Conservation (phyloP, 2,888 invertebrate genomes). For the Sminthurinus aureus region DNA sequence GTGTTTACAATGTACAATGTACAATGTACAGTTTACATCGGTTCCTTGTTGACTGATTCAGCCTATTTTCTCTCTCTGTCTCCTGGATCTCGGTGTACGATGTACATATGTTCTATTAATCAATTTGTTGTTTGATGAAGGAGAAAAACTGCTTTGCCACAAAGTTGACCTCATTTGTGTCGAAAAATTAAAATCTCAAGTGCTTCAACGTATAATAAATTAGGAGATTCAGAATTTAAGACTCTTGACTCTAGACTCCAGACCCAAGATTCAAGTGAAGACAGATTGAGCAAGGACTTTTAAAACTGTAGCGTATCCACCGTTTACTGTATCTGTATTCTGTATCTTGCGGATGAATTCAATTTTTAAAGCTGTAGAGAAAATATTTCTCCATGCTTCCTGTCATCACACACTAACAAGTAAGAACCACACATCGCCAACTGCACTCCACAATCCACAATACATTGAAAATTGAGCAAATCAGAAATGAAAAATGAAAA, state of each 20-base stretch:
- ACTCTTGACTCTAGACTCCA: too few species aligned
- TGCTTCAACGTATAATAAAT: background rate
- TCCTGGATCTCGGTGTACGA: background rate
- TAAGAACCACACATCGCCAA: background rate
- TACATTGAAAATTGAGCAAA: slow-evolving; percentile 7
- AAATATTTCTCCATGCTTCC: too few species aligned
- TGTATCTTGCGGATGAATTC: too few species aligned
- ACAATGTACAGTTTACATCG: too few species aligned
- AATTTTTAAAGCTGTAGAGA: too few species aligned
- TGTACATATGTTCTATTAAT: background rate
- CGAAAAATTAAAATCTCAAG: background rate
- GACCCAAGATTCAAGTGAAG: background rate
- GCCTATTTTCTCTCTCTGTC: background rate
- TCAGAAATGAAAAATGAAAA: background rate
- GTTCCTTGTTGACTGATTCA: too few species aligned
- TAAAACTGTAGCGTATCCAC: too few species aligned
- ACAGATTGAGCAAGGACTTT: background rate
- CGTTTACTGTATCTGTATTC: too few species aligned
- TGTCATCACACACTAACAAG: background rate
- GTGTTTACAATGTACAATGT: too few species aligned
- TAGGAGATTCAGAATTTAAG: background rate
- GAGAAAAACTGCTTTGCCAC: background rate
- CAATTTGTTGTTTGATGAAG: background rate
- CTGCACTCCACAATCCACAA: background rate
- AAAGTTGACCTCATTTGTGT: background rate